These are phyloP conservation scores for Progne subis DNA, from an alignment of 2,113 vertebrate genomes.

Conservation along the genomic window DNA sequence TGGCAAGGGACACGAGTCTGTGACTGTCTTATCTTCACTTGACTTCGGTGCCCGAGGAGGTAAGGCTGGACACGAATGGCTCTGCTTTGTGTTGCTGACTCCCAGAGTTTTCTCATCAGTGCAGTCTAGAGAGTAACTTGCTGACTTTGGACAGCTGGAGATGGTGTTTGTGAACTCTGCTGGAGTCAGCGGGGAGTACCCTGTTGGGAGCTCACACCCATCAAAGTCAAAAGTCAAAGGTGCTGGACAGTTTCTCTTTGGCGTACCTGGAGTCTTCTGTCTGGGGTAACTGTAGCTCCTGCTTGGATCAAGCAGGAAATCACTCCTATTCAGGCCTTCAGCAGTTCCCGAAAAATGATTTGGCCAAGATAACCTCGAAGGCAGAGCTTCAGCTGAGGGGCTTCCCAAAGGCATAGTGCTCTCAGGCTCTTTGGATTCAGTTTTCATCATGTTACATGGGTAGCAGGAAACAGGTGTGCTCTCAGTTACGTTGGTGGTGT, in stretches of 20 bases:
- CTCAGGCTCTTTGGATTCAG: slow-evolving; percentile 72
- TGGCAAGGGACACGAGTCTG: slow-evolving; percentile 70
- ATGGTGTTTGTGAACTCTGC: slow-evolving; percentile 50
- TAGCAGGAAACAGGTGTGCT: slow-evolving; percentile 82
- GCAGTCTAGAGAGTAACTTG: slow-evolving; percentile 88
- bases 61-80: slow-evolving; percentile 89
- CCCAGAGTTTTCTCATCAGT: slow-evolving; percentile 81
- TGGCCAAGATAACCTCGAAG: slow-evolving; percentile 91
- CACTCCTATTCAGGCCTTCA: slow-evolving; percentile 78
- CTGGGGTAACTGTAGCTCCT: slow-evolving; percentile 95
- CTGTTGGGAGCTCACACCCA: slow-evolving; percentile 58
- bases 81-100: slow-evolving; percentile 82
- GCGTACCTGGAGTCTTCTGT: slow-evolving; percentile 86
- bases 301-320: slow-evolving; percentile 83
- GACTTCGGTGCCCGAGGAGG: slow-evolving; percentile 88
- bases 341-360: slow-evolving; percentile 83
- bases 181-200: slow-evolving; percentile 47
- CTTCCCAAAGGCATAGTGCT: slow-evolving; percentile 71
- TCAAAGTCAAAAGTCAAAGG: slow-evolving; percentile 84
- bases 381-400: slow-evolving; percentile 73
- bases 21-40: slow-evolving; percentile 67
- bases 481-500: slow-evolving; percentile 74
- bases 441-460: slow-evolving; percentile 82
- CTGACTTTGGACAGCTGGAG: slow-evolving; percentile 86
- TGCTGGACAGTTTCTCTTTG: slow-evolving; percentile 86